Evolutionary conservation across 2,797 vertebrate genomes (phyloP).

Genomic region (Mormyrus proboscirostris): DNA sequence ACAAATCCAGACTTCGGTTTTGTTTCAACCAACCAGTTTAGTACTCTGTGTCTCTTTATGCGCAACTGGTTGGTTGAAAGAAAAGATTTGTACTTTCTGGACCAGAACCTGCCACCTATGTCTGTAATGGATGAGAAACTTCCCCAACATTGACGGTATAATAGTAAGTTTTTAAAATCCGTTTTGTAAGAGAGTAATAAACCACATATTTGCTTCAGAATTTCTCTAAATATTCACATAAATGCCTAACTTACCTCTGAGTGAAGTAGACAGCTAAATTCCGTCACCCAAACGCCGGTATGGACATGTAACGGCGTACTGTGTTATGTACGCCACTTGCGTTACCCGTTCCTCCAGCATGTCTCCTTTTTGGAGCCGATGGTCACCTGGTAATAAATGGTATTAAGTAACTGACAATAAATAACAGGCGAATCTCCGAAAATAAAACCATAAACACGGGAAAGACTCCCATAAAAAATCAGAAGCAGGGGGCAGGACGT

Average conservation of each 20-base stretch:
- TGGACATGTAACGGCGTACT: background rate
- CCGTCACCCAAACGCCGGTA: background rate
- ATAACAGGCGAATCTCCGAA: background rate
- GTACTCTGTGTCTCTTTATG: background rate
- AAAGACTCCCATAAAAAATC: conserved; percentile 19
- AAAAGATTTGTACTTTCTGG: background rate
- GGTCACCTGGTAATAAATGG: background rate
- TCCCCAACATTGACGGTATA: background rate
- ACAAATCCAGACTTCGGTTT: background rate
- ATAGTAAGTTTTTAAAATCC: background rate
- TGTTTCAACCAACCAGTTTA: background rate
- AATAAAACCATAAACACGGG: conserved; percentile 17
- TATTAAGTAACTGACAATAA: conserved; percentile 14
- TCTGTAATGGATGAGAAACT: background rate
- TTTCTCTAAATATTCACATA: background rate
- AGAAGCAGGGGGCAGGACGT: background rate
- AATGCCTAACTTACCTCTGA: background rate
- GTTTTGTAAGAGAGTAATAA: background rate
- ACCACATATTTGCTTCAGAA: background rate
- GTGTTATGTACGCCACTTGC: background rate
- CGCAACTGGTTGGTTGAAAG: background rate
- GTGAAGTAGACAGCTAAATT: background rate
- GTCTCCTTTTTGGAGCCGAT: background rate
- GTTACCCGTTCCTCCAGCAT: background rate
- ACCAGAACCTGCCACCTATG: background rate